These are phyloP conservation scores for Leptobrachium ailaonicum DNA, from an alignment of 2,113 vertebrate genomes.

Conservation along the genomic window DNA sequence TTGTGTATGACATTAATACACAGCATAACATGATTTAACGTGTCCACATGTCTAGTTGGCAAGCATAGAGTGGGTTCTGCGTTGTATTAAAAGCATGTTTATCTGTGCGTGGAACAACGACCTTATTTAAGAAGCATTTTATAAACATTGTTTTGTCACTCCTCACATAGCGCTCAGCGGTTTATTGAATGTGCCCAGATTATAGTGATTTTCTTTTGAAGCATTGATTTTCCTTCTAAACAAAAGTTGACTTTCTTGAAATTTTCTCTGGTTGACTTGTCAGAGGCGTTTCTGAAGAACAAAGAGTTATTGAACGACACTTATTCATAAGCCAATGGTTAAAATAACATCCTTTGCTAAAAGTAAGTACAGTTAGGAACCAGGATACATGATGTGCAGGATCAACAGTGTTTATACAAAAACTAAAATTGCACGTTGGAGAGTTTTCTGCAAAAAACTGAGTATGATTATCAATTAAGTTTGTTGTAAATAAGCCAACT, in stretches of 20 bases:
- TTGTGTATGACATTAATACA: slow-evolving; percentile 56
- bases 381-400: slow-evolving; percentile 4
- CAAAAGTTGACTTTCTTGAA: slow-evolving; percentile 52
- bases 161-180: slow-evolving; percentile 29
- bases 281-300: slow-evolving; percentile 49
- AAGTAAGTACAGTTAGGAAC: slow-evolving; percentile 43
- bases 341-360: slow-evolving; percentile 53
- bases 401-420: slow-evolving; percentile 21
- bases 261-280: slow-evolving; percentile 51
- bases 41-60: slow-evolving; percentile 53
- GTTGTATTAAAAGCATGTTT: slow-evolving; percentile 57
- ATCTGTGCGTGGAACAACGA: slow-evolving; percentile 53
- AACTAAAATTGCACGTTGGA: slow-evolving; percentile 3
- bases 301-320: slow-evolving; percentile 49
- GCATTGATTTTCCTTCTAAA: slow-evolving; percentile 50
- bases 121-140: slow-evolving; percentile 55
- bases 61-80: slow-evolving; percentile 53
- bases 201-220: slow-evolving; percentile 49
- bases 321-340: slow-evolving; percentile 54
- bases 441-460: not conserved
- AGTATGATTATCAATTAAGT: not conserved
- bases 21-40: slow-evolving; percentile 50
- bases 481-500: not conserved
- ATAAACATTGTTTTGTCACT: slow-evolving; percentile 50
- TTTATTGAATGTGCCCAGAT: slow-evolving; percentile 48